phyloP scores from a whole-genome alignment of 1,140 invertebrate genomes.

The Meloidogyne exigua region DNA sequence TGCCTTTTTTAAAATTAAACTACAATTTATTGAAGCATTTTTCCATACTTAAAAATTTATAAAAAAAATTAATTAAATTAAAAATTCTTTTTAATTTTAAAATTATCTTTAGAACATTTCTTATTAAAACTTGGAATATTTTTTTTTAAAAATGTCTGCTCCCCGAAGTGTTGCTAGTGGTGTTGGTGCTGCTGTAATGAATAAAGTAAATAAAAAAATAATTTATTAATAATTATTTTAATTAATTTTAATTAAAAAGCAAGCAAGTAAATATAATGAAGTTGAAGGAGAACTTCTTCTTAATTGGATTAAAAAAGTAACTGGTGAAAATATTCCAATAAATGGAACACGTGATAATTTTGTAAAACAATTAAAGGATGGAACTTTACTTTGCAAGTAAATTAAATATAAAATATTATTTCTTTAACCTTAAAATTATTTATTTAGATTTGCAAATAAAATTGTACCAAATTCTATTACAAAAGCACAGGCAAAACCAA shows the following conservation, averaged over 20 bases:
- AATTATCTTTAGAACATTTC: neutral
- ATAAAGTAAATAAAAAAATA: conserved; percentile 64
- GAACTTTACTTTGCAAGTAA: conserved; percentile 56
- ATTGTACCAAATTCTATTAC: conserved; percentile 77
- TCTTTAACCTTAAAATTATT: conserved; percentile 66
- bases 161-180: conserved; percentile 62
- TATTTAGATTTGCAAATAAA: conserved; percentile 92
- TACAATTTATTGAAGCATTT: neutral
- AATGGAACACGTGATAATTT: conserved; percentile 79
- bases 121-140: neutral
- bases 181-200: conserved; percentile 60
- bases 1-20: neutral
- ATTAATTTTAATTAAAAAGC: conserved; percentile 24
- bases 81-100: neutral
- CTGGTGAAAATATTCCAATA: conserved; percentile 74
- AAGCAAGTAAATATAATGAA: conserved; percentile 79
- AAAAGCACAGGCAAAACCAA: conserved; percentile 88
- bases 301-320: conserved; percentile 83
- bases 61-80: neutral
- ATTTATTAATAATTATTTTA: neutral
- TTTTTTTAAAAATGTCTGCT: conserved; percentile 43
- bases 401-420: conserved; percentile 11
- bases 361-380: conserved; percentile 68
- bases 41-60: neutral
- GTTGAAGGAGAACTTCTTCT: conserved; percentile 82